Evolutionary conservation across 2,113 vertebrate genomes (phyloP), one percentile per base, ranked within the genome.

Genomic region (Camelus dromedarius): DNA sequence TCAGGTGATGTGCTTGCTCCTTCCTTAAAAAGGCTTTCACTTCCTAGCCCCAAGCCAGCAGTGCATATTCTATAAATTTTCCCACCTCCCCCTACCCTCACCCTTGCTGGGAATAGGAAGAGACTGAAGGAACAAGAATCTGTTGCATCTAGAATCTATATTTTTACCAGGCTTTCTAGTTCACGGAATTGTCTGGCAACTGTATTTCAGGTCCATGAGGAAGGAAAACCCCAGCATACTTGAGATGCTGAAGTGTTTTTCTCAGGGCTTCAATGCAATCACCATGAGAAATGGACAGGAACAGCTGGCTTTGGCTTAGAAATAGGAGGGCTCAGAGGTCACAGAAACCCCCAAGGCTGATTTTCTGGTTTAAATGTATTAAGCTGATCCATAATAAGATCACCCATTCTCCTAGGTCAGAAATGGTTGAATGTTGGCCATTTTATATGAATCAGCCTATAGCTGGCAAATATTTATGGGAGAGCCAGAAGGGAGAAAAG

Each of bases 241-340:
- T 46, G 62, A 88, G 54, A 91, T 46, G 16, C n/a, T 18, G 8
- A 76, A 54, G 11, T n/a, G 9, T 77, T 91, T 92, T 96, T 82
- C 72, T 89, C 52, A 75, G 14, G n/a, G n/a, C 24, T 18, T 70
- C n/a, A 60, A 22, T 46, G 26, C 22, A 56, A 64, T 76, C 67
- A 66, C 13, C 8, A 8, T 9, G 35, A 69, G 80, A 91, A 91
- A 77, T 66, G 20, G 38, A 67, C 16, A 83, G 56, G 82, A 72
- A 42, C 52, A 89, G 69, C 14, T 56, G 15, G 11, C 20, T 93
- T 82, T 92, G 73, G 58, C 52, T 82, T 93, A 91, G 82, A 84
- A 84, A 56, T 24, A 75, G 8, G 82, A 85, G 91, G 60, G 64
- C 66, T 64, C 20, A 14, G 72, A 91, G 60, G 56, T 89, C 60